These are phyloP conservation scores for Eupithecia subfuscata DNA, from an alignment of 2,888 invertebrate genomes.

Conservation along the genomic window DNA sequence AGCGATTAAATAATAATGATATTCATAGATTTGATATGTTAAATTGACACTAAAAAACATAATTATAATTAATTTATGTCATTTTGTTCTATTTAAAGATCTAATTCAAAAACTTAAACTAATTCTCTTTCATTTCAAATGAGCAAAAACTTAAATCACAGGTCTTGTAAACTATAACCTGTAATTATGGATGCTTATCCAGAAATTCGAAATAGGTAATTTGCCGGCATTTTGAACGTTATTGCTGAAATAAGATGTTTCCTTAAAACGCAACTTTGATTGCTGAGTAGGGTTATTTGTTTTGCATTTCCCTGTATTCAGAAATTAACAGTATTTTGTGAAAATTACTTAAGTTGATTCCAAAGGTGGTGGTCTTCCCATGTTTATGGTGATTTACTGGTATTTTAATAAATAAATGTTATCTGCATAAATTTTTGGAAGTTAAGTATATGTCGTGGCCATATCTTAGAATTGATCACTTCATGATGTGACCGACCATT, in stretches of 20 bases:
- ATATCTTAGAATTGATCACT: no score
- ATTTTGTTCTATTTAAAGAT: background rate
- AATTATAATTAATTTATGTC: no score
- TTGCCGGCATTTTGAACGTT: constrained; percentile 50
- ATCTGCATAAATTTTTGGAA: background rate
- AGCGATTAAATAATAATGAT: no score
- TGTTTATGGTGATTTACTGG: background rate
- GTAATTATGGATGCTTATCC: constrained; percentile 57
- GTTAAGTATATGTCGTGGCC: no score
- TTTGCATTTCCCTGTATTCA: constrained; percentile 14
- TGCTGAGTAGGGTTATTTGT: constrained; percentile 36
- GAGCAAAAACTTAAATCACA: constrained; percentile 49
- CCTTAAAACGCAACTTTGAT: constrained; percentile 48
- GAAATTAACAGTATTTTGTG: background rate
- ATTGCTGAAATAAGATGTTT: constrained; percentile 56
- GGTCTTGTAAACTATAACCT: constrained; percentile 51
- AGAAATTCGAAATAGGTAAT: constrained; percentile 56
- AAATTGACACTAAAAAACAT: no score
- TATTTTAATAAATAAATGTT: background rate
- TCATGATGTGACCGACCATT: no score
- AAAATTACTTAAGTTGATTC: constrained; percentile 11
- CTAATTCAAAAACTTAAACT: background rate
- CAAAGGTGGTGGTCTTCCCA: background rate
- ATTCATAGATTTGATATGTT: no score
- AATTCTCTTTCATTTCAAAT: constrained; percentile 11